phyloP scores from a whole-genome alignment of 1,140 invertebrate genomes.

The Sycophila sp. region DNA sequence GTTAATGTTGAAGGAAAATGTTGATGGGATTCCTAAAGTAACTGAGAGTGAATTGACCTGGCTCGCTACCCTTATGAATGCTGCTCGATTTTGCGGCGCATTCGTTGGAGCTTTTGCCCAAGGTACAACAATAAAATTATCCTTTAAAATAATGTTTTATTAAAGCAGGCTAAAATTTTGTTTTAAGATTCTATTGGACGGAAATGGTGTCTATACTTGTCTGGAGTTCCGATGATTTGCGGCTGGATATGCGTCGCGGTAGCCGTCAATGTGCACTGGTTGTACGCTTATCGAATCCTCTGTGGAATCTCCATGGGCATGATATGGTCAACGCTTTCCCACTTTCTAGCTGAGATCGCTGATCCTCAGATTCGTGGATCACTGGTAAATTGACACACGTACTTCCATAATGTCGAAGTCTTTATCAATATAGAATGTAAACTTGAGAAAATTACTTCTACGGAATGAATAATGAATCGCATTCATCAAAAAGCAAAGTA shows the following conservation, averaged over 20 bases:
- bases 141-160: too few relatives aligned
- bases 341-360: constrained; percentile 69
- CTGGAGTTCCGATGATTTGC: constrained; percentile 63
- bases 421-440: too few relatives aligned
- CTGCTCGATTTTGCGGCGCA: constrained; percentile 58
- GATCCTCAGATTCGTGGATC: constrained; percentile 69
- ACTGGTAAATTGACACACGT: constrained; percentile 66
- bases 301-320: constrained; percentile 69
- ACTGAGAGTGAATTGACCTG: constrained; percentile 58
- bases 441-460: too few relatives aligned
- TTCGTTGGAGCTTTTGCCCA: constrained; percentile 54
- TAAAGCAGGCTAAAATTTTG: too few relatives aligned
- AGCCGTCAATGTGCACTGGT: constrained; percentile 52
- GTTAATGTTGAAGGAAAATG: constrained; percentile 48
- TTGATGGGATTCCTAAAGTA: constrained; percentile 45
- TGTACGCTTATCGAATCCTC: constrained; percentile 67
- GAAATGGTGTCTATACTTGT: constrained; percentile 64
- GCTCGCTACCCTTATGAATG: constrained; percentile 59
- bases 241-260: constrained; percentile 67
- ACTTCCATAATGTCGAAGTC: too few relatives aligned
- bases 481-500: too few relatives aligned
- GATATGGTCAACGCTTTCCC: constrained; percentile 64
- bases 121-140: too few relatives aligned
- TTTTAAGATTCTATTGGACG: constrained; percentile 65
- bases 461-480: too few relatives aligned